These are phyloP conservation scores for Tinamus guttatus DNA, from an alignment of 2,113 vertebrate species.

Conservation along the genomic window DNA sequence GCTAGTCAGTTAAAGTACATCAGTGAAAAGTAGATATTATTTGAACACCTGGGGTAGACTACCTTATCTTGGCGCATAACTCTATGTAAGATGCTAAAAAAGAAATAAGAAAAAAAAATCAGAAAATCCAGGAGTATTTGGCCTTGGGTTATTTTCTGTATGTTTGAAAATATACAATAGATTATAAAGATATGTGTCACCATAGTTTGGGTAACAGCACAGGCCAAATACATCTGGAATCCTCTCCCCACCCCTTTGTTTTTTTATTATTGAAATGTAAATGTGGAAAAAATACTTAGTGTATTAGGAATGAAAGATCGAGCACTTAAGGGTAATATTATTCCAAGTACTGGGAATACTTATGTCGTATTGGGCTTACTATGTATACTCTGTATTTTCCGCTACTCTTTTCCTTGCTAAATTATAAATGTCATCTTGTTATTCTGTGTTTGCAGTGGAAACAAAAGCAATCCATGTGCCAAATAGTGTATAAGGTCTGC, in stretches of 20 bases:
- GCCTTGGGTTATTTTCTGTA: not conserved
- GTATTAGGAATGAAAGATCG: not conserved
- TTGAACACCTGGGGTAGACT: not conserved
- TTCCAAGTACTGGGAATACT: not conserved
- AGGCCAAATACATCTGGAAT: not conserved
- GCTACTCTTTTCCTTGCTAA: not conserved
- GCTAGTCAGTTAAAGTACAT: not conserved
- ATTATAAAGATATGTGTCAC: not conserved
- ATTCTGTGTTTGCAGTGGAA: not conserved
- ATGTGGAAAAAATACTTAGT: not conserved
- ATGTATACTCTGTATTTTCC: not conserved
- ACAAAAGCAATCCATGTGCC: not conserved
- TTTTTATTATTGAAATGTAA: not conserved
- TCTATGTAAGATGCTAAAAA: not conserved
- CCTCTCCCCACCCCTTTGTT: not conserved
- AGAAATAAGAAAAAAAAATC: accelerated
- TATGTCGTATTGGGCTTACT: not conserved
- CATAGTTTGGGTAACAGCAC: accelerated
- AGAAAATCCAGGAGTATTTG: not conserved
- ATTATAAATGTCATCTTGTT: not conserved
- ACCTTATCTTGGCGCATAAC: not conserved
- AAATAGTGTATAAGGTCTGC: not conserved
- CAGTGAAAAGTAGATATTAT: not conserved
- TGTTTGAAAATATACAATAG: not conserved
- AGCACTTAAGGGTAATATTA: not conserved